Evolutionary conservation across 2,797 vertebrate species (phyloP), one percentile per base, ranked within the genome.

Genomic region (Sebastes elongatus): DNA sequence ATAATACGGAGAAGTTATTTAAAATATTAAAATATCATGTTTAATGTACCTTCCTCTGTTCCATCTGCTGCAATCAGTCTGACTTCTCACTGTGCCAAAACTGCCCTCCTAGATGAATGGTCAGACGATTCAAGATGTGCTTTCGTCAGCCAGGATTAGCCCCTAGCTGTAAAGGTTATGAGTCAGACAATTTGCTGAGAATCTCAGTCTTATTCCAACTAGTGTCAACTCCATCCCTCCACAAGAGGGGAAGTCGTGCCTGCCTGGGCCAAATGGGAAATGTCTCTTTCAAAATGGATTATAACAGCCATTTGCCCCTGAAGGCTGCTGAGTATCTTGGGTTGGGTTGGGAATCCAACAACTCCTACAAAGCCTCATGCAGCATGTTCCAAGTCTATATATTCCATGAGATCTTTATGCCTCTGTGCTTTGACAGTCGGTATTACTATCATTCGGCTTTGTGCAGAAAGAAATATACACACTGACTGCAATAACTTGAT

Each of bases 201-300:
- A 84, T 81, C 60, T 81, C 71, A 49, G 66, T 92, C 86, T 81
- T 86, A 80, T 77, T 87, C 84, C 73, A 86, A 81, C 72, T 71
- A 76, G 70, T 78, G 78, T 92, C 84, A 86, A 72, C 80, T 63
- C 76, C 78, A 88, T 89, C 83, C 71, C n/a, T 85, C 49, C 67
- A 76, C 64, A 77, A 82, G 78, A 90, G 67, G 61, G 60, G 82
- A 80, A 85, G 85, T 76, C 49, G 20, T 74, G 87, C 66, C 79
- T 86, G 83, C 33, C 78, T 66, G 66, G 69, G 61, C 81, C 88
- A 87, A 90, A 86, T 82, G 85, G 85, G 85, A 93, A 90, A 80
- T 78, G 79, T 79, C 78, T 92, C 82, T 93, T 89, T 94, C 86
- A 90, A 92, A 95, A 93, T 92, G 94, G 91, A 96, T 96, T 96